Conservation (phyloP, 2,113 vertebrate genomes). For the Strix aluco region DNA sequence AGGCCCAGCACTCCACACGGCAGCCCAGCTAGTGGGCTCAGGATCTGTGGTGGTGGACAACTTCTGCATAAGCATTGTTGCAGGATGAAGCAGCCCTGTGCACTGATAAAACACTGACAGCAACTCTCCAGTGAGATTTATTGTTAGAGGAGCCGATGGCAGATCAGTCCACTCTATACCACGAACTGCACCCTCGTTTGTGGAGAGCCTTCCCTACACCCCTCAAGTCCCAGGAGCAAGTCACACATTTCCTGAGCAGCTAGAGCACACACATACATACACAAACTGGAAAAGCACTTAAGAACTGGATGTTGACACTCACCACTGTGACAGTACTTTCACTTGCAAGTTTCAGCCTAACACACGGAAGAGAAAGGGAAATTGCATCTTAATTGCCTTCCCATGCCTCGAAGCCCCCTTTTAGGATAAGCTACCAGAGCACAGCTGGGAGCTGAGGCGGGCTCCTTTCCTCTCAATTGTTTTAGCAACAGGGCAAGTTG, state of each 20-base stretch:
- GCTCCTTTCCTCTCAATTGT: not conserved
- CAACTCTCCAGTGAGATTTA: not conserved
- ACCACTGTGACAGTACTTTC: not conserved
- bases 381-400: not conserved
- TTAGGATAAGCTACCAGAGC: not conserved
- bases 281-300: not conserved
- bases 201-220: not conserved
- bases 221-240: not conserved
- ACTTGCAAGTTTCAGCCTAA: not conserved
- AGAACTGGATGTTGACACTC: not conserved
- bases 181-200: accelerated
- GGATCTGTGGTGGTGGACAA: not conserved
- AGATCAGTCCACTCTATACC: not conserved
- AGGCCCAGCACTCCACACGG: accelerated
- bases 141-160: not conserved
- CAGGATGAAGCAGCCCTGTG: not conserved
- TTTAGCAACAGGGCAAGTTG: not conserved
- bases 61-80: not conserved
- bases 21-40: not conserved
- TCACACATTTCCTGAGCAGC: not conserved
- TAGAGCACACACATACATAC: accelerated
- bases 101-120: not conserved
- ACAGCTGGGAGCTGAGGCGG: not conserved
- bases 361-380: not conserved
- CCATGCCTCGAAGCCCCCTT: not conserved